Evolutionary conservation across 2,888 invertebrate species (phyloP).

Genomic region (Cenopis cana): DNA sequence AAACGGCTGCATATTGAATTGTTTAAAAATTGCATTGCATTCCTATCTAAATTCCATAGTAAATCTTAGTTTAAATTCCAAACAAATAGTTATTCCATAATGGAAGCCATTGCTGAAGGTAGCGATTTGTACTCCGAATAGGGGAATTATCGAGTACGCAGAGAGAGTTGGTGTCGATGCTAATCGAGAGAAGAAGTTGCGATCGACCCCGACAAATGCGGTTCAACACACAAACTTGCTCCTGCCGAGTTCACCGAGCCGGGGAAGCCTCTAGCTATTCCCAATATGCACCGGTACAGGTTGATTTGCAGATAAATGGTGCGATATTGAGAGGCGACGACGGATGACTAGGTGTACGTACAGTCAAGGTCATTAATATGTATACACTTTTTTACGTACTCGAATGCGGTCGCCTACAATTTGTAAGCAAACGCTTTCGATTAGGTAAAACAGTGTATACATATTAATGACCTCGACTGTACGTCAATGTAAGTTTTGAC

Average conservation of each 20-base stretch:
- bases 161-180: conserved; percentile 70
- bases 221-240: conserved; percentile 73
- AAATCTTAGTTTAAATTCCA: too few species aligned
- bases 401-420: too few species aligned
- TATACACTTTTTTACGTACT: too few species aligned
- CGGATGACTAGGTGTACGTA: background rate
- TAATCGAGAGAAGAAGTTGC: conserved; percentile 69
- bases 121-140: conserved; percentile 53
- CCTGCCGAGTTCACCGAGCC: conserved; percentile 50
- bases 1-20: too few species aligned
- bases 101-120: too few species aligned
- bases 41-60: background rate
- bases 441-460: too few species aligned
- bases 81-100: too few species aligned
- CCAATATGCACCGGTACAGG: conserved; percentile 32
- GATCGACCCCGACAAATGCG: conserved; percentile 73
- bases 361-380: too few species aligned
- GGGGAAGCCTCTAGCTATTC: conserved; percentile 34
- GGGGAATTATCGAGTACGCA: conserved; percentile 46
- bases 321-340: conserved; percentile 4
- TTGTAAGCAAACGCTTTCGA: too few species aligned
- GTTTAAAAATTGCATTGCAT: background rate
- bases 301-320: conserved; percentile 28
- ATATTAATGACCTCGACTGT: too few species aligned
- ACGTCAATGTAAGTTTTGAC: background rate